phyloP scores from a whole-genome alignment of 2,113 vertebrate species.

The Laterallus jamaicensis region DNA sequence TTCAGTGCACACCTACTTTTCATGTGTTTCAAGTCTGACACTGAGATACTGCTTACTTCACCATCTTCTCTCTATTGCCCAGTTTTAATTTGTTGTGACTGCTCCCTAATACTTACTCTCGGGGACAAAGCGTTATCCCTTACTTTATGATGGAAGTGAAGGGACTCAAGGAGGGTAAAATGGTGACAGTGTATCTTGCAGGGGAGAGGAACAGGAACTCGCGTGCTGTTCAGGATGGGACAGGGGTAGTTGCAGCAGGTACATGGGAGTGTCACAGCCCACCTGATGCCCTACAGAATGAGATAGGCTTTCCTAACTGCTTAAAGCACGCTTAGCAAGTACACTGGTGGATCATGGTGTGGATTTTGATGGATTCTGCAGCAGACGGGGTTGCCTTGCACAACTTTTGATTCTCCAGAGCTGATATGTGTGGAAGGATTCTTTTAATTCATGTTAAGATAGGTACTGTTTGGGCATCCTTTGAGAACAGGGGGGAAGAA shows the following conservation, averaged over 20 bases:
- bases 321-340: neutral
- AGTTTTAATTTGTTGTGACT: neutral
- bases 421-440: no score
- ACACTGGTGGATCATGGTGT: fast-evolving
- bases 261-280: neutral
- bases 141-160: neutral
- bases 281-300: fast-evolving
- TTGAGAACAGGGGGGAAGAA: no score
- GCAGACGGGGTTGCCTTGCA: no score
- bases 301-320: neutral
- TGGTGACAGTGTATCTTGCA: fast-evolving
- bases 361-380: neutral
- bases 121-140: neutral
- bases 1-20: neutral
- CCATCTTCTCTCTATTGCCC: neutral
- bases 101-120: neutral
- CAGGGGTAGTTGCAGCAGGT: no score
- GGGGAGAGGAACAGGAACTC: neutral
- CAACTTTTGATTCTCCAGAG: no score
- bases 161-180: neutral
- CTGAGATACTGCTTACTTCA: neutral
- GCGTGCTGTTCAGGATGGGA: neutral
- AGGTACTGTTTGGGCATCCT: no score
- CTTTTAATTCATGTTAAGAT: no score
- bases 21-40: neutral